Conservation (phyloP, 2,888 invertebrate species). For the Cataglyphis albicans region DNA sequence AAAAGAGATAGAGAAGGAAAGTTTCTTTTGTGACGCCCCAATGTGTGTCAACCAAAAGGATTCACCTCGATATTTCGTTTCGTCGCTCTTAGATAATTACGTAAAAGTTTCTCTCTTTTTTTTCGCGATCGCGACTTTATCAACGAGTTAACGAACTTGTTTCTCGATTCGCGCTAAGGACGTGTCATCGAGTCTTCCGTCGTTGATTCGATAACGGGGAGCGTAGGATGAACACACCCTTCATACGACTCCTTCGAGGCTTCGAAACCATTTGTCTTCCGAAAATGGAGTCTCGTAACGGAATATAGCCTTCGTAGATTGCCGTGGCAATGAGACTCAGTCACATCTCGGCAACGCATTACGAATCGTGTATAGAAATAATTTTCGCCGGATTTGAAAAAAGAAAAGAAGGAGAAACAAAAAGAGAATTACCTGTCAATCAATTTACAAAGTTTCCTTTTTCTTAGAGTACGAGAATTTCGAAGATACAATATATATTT, state of each 20-base stretch:
- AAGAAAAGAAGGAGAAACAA: neutral
- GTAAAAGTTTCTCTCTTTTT: neutral
- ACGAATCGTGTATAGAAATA: neutral
- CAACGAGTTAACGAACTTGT: constrained; percentile 40
- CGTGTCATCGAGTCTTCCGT: constrained; percentile 35
- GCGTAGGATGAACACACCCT: constrained; percentile 13
- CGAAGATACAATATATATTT: neutral
- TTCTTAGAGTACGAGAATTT: neutral
- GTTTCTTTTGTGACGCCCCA: neutral
- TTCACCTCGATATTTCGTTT: neutral
- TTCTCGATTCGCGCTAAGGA: constrained; percentile 16
- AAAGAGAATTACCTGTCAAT: neutral
- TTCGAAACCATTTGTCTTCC: constrained; percentile 32
- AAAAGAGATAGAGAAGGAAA: neutral
- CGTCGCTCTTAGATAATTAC: constrained; percentile 4
- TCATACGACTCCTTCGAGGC: neutral
- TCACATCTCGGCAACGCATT: neutral
- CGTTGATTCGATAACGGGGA: constrained; percentile 45
- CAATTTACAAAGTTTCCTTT: neutral
- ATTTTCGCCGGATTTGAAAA: neutral
- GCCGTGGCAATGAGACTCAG: neutral
- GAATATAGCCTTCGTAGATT: constrained; percentile 7
- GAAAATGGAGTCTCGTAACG: constrained; percentile 23
- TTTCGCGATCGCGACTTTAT: neutral
- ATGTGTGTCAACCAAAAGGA: neutral